Evolutionary conservation across 2,888 invertebrate genomes (phyloP), one percentile per base, ranked within the genome.

Genomic region (Hirtodrosophila duncani): DNA sequence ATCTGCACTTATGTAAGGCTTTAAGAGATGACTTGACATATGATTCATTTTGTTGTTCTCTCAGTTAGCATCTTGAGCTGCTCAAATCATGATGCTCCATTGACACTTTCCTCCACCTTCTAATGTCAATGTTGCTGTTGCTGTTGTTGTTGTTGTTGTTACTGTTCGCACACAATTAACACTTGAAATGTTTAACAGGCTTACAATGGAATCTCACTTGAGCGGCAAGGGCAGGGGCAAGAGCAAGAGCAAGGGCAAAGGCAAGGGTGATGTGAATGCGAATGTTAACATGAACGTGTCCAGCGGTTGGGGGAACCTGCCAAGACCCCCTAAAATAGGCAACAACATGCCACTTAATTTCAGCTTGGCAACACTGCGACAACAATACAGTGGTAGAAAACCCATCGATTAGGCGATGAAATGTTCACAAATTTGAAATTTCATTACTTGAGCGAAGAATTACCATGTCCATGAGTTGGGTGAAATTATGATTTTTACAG

Each of bases 101-200:
- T 31, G 30, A 24, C 24, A 30, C 31, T 31, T 43, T 6, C 13
- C 30, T 10, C 43, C 5, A n/a, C 30, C 6, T 14, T 14, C 9
- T 20, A 7, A 9, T 4, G 8, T 11, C n/a, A 3, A 8, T 9
- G 8, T 6, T 2, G n/a, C 14, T 33, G n/a, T 31, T 36, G 18
- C 50, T 27, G 20, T 41, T 61, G 44, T 57, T 72, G 39, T 74
- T 70, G 71, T 56, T 75, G 63, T 57, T 72, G 39, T 74, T 70
- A 68, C 53, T 75, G 63, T 63, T 75, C 63, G 55, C 70, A 66
- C 66, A 75, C 75, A 71, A 75, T 71, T 71, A 71, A 71, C 75
- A 75, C 70, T 75, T 42, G 60, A 75, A 71, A 65, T 66, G 63
- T 44, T 64, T 50, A 64, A 64, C 58, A 65, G 53, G 67, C 65